These are phyloP conservation scores for Marasmarcha lunaedactyla DNA, from an alignment of 2,888 invertebrate genomes.

Conservation along the genomic window DNA sequence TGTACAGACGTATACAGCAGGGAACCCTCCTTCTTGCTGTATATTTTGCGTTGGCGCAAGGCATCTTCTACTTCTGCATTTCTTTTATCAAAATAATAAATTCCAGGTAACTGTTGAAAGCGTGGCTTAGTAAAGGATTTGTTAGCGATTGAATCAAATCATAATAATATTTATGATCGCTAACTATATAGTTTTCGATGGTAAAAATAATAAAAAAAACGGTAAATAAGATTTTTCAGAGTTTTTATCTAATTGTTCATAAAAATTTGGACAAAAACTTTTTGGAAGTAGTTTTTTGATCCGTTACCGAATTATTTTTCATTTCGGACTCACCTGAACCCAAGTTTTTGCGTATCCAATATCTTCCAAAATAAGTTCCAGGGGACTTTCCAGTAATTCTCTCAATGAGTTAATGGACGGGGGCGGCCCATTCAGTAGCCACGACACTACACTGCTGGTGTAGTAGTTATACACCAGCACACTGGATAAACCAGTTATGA, in stretches of 20 bases:
- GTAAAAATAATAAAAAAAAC: no score
- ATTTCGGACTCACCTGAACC: no score
- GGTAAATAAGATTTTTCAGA: no score
- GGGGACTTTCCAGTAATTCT: conserved; percentile 59
- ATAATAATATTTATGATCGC: no score
- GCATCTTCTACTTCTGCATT: conserved; percentile 39
- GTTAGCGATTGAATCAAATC: no score
- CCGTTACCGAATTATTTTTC: no score
- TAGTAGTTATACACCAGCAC: conserved; percentile 69
- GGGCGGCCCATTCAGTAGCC: conserved; percentile 61
- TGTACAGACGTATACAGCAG: conserved; percentile 25
- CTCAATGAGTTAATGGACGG: conserved; percentile 55
- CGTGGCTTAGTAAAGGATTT: no score
- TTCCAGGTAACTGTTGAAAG: conserved; percentile 37
- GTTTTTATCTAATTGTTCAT: no score
- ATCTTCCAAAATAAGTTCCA: conserved; percentile 60
- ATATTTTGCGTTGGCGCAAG: conserved; percentile 34
- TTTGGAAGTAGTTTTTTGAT: no score
- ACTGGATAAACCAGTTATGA: conserved; percentile 44
- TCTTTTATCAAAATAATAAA: conserved; percentile 42
- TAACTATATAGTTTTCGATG: no score
- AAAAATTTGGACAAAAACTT: no score
- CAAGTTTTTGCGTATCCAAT: conserved; percentile 55
- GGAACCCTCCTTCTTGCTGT: conserved; percentile 29
- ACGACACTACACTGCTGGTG: conserved; percentile 71